A percentile compares a stretch with the other conserved stretches of the same genome.
Conservation (phyloP, 2,888 invertebrate genomes). For the Glaucopsyche alexis region DNA sequence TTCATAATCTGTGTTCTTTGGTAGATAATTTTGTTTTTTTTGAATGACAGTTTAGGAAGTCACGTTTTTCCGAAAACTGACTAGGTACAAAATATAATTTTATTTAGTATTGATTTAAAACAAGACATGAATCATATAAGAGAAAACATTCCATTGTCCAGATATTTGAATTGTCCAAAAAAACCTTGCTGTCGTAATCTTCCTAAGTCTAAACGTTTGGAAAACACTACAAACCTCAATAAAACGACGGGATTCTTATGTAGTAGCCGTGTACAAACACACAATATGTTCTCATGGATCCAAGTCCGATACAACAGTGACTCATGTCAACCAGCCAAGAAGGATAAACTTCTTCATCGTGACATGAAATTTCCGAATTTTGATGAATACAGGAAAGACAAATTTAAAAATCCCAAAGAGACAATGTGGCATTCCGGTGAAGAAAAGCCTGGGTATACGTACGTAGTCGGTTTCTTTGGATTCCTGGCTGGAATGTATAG, state of each 20-base stretch:
- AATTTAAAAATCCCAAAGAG: conserved; percentile 55
- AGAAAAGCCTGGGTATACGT: conserved; percentile 67
- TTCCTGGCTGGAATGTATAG: conserved; percentile 80
- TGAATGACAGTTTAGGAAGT: too few species aligned
- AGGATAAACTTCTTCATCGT: conserved; percentile 51
- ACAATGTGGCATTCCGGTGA: conserved; percentile 61
- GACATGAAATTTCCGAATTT: conserved; percentile 62
- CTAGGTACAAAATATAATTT: too few species aligned
- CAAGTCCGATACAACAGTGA: conserved; percentile 60
- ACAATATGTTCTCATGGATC: conserved; percentile 49
- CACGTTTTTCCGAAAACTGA: too few species aligned
- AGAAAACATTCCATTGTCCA: background rate
- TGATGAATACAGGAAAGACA: conserved; percentile 60
- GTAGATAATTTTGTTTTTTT: too few species aligned
- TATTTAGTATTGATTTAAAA: too few species aligned
- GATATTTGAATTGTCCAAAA: background rate
- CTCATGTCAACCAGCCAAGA: conserved; percentile 44
- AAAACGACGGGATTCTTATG: conserved; percentile 2
- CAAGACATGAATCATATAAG: conserved; percentile 1
- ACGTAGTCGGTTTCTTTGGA: conserved; percentile 75
- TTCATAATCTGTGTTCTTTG: too few species aligned
- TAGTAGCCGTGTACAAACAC: background rate
- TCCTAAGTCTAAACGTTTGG: background rate
- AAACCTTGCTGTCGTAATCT: background rate
- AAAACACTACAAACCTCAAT: background rate